Conservation (phyloP, 2,797 vertebrate genomes). For the Micropoecilia bifurca region DNA sequence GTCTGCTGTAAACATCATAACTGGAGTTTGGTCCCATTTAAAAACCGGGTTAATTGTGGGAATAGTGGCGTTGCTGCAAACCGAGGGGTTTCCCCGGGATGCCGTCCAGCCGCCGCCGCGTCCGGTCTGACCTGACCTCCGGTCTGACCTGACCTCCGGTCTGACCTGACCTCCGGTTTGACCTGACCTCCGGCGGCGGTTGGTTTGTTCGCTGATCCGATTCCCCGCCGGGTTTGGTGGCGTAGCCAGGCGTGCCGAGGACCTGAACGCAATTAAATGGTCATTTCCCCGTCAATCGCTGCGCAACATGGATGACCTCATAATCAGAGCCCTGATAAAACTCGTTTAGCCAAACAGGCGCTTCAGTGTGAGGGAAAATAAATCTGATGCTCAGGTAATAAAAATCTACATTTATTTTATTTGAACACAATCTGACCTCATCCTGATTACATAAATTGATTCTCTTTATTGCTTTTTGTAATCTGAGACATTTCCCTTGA, state of each 20-base stretch:
- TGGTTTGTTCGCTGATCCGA: neutral
- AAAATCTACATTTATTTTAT: neutral
- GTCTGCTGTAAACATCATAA: neutral
- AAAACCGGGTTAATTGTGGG: neutral
- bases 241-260: neutral
- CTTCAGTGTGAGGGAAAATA: neutral
- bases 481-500: no score
- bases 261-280: neutral
- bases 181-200: neutral
- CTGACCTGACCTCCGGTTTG: neutral
- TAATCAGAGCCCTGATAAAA: neutral
- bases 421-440: neutral
- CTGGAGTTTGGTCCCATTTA: neutral
- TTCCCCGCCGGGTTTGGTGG: neutral
- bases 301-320: conserved; percentile 12
- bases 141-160: neutral
- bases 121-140: neutral
- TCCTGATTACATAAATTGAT: neutral
- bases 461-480: neutral
- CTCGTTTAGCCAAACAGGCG: neutral
- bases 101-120: neutral
- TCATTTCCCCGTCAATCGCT: neutral
- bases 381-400: neutral
- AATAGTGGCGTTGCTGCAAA: neutral
- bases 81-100: neutral